Percentiles rank a stretch among this genome's conserved stretches.
Evolutionary conservation across 2,888 invertebrate genomes (phyloP).

Genomic region (Tachina lurida): DNA sequence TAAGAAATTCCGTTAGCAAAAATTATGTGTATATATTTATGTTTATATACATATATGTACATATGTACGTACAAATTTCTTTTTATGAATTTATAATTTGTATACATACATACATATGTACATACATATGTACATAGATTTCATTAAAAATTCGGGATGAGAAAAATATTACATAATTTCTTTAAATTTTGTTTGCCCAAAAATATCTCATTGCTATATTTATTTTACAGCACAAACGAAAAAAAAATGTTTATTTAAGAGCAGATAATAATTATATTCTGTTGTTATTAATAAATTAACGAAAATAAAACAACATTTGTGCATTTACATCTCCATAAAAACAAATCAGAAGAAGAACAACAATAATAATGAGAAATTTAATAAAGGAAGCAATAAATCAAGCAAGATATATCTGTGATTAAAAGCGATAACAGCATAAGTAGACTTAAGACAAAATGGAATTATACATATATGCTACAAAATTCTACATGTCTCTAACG

Average conservation of each 20-base stretch:
- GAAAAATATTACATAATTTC: slow-evolving; percentile 33
- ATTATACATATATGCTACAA: too few relatives aligned
- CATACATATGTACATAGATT: not conserved
- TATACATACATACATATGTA: too few relatives aligned
- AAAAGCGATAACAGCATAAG: too few relatives aligned
- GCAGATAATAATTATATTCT: slow-evolving; percentile 57
- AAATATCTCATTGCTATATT: slow-evolving; percentile 43
- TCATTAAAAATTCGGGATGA: too few relatives aligned
- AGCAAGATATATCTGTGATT: too few relatives aligned
- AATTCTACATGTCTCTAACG: too few relatives aligned
- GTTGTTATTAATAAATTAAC: slow-evolving; percentile 32
- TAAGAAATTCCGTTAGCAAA: too few relatives aligned
- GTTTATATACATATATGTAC: too few relatives aligned
- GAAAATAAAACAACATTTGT: slow-evolving; percentile 1
- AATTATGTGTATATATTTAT: too few relatives aligned
- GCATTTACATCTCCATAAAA: slow-evolving; percentile 38
- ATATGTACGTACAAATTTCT: too few relatives aligned
- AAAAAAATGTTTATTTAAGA: slow-evolving; percentile 46
- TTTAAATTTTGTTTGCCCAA: slow-evolving; percentile 10
- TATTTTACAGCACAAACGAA: slow-evolving; percentile 32
- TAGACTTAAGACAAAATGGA: too few relatives aligned
- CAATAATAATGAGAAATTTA: not conserved
- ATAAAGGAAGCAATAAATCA: not conserved
- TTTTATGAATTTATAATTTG: too few relatives aligned
- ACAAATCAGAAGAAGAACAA: slow-evolving; percentile 19